phyloP scores from a whole-genome alignment of 1,140 invertebrate species.

The Chrysopa pallens region DNA sequence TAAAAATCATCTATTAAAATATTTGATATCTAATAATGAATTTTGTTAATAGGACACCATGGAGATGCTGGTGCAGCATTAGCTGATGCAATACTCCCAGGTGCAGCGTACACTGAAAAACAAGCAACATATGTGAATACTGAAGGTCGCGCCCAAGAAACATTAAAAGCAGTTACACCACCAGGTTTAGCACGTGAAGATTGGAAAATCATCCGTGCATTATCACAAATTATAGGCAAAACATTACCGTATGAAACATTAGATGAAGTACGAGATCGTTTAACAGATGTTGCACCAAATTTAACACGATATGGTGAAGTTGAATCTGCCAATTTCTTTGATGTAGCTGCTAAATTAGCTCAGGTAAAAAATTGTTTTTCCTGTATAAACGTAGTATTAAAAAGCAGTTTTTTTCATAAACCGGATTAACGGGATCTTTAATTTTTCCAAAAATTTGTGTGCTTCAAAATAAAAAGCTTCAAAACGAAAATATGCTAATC shows the following conservation, averaged over 20 bases:
- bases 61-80: constrained; percentile 85
- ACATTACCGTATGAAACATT: constrained; percentile 82
- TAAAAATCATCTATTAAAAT: too few species aligned
- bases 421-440: too few species aligned
- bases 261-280: constrained; percentile 61
- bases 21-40: not conserved
- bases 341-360: constrained; percentile 49
- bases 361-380: constrained; percentile 36
- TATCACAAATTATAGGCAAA: constrained; percentile 58
- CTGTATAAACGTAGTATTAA: constrained; percentile 1
- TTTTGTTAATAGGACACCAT: constrained; percentile 60
- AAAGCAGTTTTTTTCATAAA: too few species aligned
- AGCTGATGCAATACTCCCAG: constrained; percentile 87
- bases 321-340: constrained; percentile 69
- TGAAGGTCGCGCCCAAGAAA: constrained; percentile 93
- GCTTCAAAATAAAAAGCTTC: too few species aligned
- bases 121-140: constrained; percentile 93
- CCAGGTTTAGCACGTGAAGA: constrained; percentile 89
- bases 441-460: too few species aligned
- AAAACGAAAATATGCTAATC: too few species aligned
- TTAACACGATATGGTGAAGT: constrained; percentile 65
- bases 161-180: constrained; percentile 73
- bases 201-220: constrained; percentile 87
- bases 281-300: constrained; percentile 78
- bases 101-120: constrained; percentile 98